Evolutionary conservation across 1,140 invertebrate genomes (phyloP), one percentile per base, ranked within the genome.

Genomic region (Drosophila pseudoobscura): DNA sequence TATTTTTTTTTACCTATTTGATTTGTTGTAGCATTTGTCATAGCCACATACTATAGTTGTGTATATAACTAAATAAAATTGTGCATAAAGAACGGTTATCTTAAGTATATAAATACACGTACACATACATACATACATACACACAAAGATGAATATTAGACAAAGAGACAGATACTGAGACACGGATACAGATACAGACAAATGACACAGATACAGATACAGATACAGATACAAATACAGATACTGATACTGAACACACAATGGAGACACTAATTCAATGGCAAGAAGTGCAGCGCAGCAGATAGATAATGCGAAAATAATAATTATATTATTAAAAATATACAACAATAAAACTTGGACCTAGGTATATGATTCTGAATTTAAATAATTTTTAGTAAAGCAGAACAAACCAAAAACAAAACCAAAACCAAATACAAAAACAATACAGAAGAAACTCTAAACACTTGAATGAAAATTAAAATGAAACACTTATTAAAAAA

Each of bases 311-410:
- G 76, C 68, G 65, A 78, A 54, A 77, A 68, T 79, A 88, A 88
- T 70, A 89, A 83, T 79, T 83, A 73, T 51, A 84, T 75, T 71
- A 71, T 61, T 72, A 79, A 74, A 77, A 49, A 89, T 89, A 89
- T 89, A 89, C 69, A 89, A 89, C 80, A 89, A 88, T 78, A 87
- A 13, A 87, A 87, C 75, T 82, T 82, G 78, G 59, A 83, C 64
- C 51, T 89, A 89, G 77, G 75, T 89, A 89, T 78, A 84, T 89
- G 79, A 84, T 80, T 89, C 78, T 88, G 84, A 89, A 89, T 89
- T 89, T 89, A 89, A 89, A 80, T 84, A 78, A 89, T 80, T 89
- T 89, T 89, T 89, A 89, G 79, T 82, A 78, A 89, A 69, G 65
- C 50, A 59, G 55, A 80, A 70, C 65, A 54, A 66, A 51, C 35